phyloP scores from a whole-genome alignment of 2,113 vertebrate genomes.

The Oreochromis aureus region DNA sequence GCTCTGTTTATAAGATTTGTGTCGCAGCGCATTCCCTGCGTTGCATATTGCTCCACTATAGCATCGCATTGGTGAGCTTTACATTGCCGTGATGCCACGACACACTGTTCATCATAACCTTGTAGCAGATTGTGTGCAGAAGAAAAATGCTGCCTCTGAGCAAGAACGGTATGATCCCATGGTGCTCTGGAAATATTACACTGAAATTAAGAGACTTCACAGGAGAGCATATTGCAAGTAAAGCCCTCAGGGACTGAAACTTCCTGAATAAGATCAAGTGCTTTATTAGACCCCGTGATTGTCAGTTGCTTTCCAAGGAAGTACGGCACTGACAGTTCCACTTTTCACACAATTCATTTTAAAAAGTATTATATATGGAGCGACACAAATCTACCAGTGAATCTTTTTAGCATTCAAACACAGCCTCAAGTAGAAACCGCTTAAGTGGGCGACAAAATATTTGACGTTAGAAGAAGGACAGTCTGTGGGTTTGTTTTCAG shows the following conservation, averaged over 20 bases:
- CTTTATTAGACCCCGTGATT: slow-evolving; percentile 23
- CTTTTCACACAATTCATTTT: neutral
- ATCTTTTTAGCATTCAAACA: neutral
- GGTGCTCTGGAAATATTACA: slow-evolving; percentile 22
- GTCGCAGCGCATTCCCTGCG: neutral
- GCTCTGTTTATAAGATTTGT: neutral
- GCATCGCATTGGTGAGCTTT: neutral
- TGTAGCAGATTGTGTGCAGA: slow-evolving; percentile 27
- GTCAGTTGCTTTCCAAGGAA: slow-evolving; percentile 18
- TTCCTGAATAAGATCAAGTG: slow-evolving; percentile 18
- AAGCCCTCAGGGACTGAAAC: slow-evolving; percentile 20
- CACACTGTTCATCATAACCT: neutral
- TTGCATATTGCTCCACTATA: neutral
- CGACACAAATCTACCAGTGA: neutral
- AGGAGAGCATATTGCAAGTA: slow-evolving; percentile 43
- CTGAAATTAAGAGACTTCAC: slow-evolving; percentile 41
- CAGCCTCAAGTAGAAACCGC: neutral
- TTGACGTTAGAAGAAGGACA: neutral
- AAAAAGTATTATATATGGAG: neutral
- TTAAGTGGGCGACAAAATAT: neutral
- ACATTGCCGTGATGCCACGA: neutral
- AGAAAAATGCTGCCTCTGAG: slow-evolving; percentile 18
- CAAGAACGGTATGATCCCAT: slow-evolving; percentile 15
- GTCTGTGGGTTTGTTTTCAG: neutral
- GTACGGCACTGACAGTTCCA: neutral